Base-by-base conservation (phyloP, 2,113 vertebrate species). In the Cebus imitator region DNA sequence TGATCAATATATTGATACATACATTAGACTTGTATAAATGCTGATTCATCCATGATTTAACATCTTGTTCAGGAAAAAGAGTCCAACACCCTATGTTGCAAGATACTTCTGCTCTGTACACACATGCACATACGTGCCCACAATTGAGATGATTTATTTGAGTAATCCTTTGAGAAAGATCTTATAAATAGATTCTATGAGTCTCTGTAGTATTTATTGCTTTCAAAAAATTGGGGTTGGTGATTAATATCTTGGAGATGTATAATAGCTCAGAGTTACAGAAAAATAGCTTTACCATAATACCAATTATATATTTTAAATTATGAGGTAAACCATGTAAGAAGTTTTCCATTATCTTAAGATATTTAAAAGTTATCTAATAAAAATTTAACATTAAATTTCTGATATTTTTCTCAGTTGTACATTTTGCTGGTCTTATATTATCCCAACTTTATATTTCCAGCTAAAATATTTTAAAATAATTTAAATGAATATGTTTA, bases 381-480 rank as follows among this genome's bases (percentile, higher is more conserved):
- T 58, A 18, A 93, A 94, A 96, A 81, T 57, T 93, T 55, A 95
- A 23, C 30, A 90, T 57, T 91, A 57, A 79, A 3, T 43, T 66
- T 83, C 32, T 93, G n/a, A n/a, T 55, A 43, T 88, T 91, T 84
- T 61, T 75, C n/a, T 83, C 13, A 37, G 40, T 61, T 58, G n/a
- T 23, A 75, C 82, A 68, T 23, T 94, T 48, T 82, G 78, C 17
- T 85, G 4, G 25, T 43, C 94, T 93, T 93, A 80, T 75, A 76
- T 76, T 25, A 35, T 13, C 11, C 14, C 4, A 78, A 75, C 40
- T 93, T 96, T 20, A 75, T 61, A 84, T 83, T 91, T 80, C 84
- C 2, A 93, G 48, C 12, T 48, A 90, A 96, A 87, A 79, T 89
- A 61, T 81, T 78, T 87, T 73, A 83, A 79, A 90, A 57, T 48